A percentile compares a stretch with the other conserved stretches of the same genome.
Conservation (phyloP, 1,140 invertebrate genomes). For the Harpegnathos saltator region DNA sequence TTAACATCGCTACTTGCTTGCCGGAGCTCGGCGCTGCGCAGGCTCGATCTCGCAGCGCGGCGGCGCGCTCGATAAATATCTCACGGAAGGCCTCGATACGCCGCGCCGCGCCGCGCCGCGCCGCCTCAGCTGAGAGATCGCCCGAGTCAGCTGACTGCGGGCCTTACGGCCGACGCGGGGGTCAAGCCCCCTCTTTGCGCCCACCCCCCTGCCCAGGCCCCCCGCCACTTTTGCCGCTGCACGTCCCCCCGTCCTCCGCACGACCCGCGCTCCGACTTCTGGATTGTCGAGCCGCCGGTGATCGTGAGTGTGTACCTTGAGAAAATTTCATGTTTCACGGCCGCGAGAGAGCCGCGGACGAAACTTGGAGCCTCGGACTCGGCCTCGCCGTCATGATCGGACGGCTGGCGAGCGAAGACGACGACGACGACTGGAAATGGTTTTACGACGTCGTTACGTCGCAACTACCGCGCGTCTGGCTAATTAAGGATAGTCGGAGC, state of each 20-base stretch:
- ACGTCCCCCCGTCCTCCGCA: conserved; percentile 1
- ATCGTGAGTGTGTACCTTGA: conserved; percentile 13
- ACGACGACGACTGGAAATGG: conserved; percentile 10
- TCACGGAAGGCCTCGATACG: conserved; percentile 30
- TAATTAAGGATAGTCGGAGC: conserved; percentile 8
- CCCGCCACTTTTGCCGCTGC: conserved; percentile 31
- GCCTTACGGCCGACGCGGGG: conserved; percentile 71
- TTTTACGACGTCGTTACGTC: conserved; percentile 18
- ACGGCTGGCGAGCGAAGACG: background rate
- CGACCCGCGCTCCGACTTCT: conserved; percentile 47
- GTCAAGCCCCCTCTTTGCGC: conserved; percentile 75
- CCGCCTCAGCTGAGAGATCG: conserved; percentile 76
- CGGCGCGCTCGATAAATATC: conserved; percentile 24
- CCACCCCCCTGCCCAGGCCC: conserved; percentile 13
- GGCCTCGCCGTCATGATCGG: background rate
- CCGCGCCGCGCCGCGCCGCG: too few relatives aligned
- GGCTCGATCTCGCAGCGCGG: background rate
- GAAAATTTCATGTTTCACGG: conserved; percentile 56
- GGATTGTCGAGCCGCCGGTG: conserved; percentile 26
- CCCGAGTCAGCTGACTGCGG: conserved; percentile 80
- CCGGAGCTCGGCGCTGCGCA: too few relatives aligned
- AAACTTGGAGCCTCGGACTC: conserved; percentile 1
- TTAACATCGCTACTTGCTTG: too few relatives aligned
- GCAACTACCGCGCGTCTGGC: background rate
- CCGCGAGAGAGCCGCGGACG: background rate